These are phyloP conservation scores for Leucozona laternaria DNA, from an alignment of 2,888 invertebrate genomes.

Conservation along the genomic window DNA sequence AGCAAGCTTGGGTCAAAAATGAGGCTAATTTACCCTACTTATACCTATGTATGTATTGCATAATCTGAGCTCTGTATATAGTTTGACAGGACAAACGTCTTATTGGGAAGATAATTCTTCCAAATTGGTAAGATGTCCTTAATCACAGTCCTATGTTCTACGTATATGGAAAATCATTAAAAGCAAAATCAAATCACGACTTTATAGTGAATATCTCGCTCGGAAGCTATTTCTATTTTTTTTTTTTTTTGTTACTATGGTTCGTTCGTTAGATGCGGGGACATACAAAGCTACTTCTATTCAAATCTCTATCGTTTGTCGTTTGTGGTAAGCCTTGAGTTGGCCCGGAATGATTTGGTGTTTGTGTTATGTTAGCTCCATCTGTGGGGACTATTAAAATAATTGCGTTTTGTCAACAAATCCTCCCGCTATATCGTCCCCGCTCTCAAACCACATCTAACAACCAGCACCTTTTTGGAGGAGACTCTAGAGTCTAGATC, in stretches of 20 bases:
- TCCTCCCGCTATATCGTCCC: conserved; percentile 53
- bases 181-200: conserved; percentile 75
- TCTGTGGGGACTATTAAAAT: conserved; percentile 75
- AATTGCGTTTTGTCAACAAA: conserved; percentile 75
- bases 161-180: conserved; percentile 75
- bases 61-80: conserved; percentile 24
- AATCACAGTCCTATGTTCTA: conserved; percentile 58
- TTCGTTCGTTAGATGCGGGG: conserved; percentile 25
- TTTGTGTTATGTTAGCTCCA: conserved; percentile 64
- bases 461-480: conserved; percentile 23
- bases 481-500: conserved; percentile 46
- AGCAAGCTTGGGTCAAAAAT: conserved; percentile 5
- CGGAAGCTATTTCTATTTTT: conserved; percentile 55
- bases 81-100: conserved; percentile 62
- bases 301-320: conserved; percentile 69
- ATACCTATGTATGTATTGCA: conserved; percentile 39
- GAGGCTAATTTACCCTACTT: conserved; percentile 43
- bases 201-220: conserved; percentile 56
- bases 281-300: conserved; percentile 55
- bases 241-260: neutral
- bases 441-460: conserved; percentile 12
- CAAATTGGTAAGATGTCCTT: conserved; percentile 72
- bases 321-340: conserved; percentile 11
- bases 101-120: conserved; percentile 57
- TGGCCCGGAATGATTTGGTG: conserved; percentile 60